Percentiles rank a stretch among this genome's conserved stretches.
Conservation (phyloP, 2,888 invertebrate species). For the Mantis religiosa region DNA sequence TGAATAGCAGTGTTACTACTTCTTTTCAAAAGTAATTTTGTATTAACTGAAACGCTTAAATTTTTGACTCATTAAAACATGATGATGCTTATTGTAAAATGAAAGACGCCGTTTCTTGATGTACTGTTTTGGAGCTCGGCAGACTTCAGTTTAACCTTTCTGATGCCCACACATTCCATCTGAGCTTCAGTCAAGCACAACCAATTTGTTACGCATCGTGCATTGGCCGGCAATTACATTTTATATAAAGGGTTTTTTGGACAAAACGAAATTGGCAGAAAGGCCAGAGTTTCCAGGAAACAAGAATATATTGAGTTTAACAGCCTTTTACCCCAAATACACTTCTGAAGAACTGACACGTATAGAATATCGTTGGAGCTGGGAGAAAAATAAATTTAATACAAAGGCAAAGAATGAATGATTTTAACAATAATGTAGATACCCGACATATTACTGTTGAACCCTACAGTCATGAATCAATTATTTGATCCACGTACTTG, state of each 20-base stretch:
- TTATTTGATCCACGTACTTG: background rate
- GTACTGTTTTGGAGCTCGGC: background rate
- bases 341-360: background rate
- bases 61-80: too few relatives aligned
- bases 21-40: too few relatives aligned
- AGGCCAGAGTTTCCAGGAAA: too few relatives aligned
- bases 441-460: background rate
- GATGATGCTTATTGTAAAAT: too few relatives aligned
- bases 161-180: background rate
- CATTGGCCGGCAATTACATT: background rate
- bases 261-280: background rate
- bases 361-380: background rate
- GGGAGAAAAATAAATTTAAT: background rate
- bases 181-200: background rate
- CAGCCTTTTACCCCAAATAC: too few relatives aligned
- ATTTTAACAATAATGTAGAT: background rate
- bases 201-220: background rate
- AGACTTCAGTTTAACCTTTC: background rate
- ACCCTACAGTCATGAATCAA: background rate
- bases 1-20: too few relatives aligned
- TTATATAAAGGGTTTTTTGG: background rate
- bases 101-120: too few relatives aligned
- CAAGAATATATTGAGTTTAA: too few relatives aligned
- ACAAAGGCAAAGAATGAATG: background rate
- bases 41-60: too few relatives aligned